phyloP scores from a whole-genome alignment of 1,140 invertebrate species.

The Drosophila melanogaster region DNA sequence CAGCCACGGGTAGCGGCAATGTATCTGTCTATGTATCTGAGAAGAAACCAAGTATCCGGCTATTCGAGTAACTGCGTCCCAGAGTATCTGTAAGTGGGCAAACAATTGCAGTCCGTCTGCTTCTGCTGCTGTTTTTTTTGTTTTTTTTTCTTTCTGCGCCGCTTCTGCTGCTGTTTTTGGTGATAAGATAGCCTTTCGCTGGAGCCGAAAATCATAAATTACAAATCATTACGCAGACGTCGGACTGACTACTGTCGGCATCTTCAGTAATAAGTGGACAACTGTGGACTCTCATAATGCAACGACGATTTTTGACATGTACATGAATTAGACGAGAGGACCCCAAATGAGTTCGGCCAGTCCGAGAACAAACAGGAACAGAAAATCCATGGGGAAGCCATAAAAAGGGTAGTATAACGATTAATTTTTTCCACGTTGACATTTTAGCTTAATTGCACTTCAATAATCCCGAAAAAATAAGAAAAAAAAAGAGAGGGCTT shows the following conservation, averaged over 20 bases:
- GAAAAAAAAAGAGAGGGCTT: slow-evolving; percentile 26
- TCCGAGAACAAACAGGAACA: slow-evolving; percentile 30
- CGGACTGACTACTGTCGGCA: slow-evolving; percentile 48
- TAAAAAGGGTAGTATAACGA: slow-evolving; percentile 83
- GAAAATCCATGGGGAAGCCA: slow-evolving; percentile 58
- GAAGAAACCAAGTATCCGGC: slow-evolving; percentile 1
- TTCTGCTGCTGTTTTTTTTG: slow-evolving; percentile 12
- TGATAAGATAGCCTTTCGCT: slow-evolving; percentile 77
- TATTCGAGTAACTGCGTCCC: background rate
- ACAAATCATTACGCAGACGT: slow-evolving; percentile 73
- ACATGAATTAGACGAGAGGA: slow-evolving; percentile 77
- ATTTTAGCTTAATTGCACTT: slow-evolving; percentile 84
- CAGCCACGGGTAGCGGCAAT: slow-evolving; percentile 15
- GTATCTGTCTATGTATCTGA: slow-evolving; percentile 8
- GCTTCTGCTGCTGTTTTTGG: slow-evolving; percentile 19
- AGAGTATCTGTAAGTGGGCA: slow-evolving; percentile 33
- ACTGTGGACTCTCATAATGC: slow-evolving; percentile 52
- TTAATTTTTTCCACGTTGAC: slow-evolving; percentile 83
- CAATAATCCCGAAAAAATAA: slow-evolving; percentile 82
- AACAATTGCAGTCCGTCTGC: slow-evolving; percentile 70
- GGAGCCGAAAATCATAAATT: slow-evolving; percentile 76
- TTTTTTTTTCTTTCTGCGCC: slow-evolving; percentile 11
- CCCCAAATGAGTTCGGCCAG: slow-evolving; percentile 63
- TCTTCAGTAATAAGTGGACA: slow-evolving; percentile 35
- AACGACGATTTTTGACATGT: slow-evolving; percentile 73